Percentiles rank a stretch among this genome's conserved stretches.
Conservation (phyloP, 92 coral and sea anemone genomes). For the Actinostola sp. region DNA sequence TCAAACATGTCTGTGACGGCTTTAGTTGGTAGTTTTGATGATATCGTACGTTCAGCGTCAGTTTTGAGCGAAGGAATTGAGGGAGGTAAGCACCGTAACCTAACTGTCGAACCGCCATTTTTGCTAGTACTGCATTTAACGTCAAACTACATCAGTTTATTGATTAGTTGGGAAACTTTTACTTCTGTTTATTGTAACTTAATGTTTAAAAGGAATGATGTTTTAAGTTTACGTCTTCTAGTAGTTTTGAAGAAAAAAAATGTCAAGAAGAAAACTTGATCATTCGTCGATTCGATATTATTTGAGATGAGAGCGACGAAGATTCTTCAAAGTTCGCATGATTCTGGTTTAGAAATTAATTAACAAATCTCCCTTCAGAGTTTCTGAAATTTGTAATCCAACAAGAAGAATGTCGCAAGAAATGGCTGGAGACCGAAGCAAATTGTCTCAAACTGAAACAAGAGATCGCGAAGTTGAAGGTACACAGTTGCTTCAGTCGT, state of each 20-base stretch:
- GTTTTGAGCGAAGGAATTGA: conserved; percentile 95
- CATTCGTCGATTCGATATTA: no score
- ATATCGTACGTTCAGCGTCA: conserved; percentile 87
- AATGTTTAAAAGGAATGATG: no score
- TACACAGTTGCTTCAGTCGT: no score
- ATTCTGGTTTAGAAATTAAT: no score
- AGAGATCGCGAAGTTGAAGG: conserved; percentile 85
- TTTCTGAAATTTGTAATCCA: conserved; percentile 89
- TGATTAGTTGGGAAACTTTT: not conserved
- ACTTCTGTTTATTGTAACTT: no score
- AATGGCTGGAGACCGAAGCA: conserved; percentile 84
- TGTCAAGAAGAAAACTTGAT: not conserved
- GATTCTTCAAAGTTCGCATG: no score
- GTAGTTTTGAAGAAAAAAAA: not conserved
- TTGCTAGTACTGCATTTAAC: not conserved
- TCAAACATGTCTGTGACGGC: conserved; percentile 77
- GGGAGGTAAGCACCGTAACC: conserved; percentile 75
- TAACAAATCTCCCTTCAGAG: conserved; percentile 45
- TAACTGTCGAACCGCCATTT: conserved; percentile 17
- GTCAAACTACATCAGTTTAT: not conserved
- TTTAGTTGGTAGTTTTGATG: conserved; percentile 90
- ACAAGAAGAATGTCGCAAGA: conserved; percentile 97
- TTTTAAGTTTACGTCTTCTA: no score
- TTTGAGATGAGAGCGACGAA: no score
- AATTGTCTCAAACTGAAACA: conserved; percentile 73